Evolutionary conservation across 1,140 invertebrate genomes (phyloP).

Genomic region (Saccostrea echinata): DNA sequence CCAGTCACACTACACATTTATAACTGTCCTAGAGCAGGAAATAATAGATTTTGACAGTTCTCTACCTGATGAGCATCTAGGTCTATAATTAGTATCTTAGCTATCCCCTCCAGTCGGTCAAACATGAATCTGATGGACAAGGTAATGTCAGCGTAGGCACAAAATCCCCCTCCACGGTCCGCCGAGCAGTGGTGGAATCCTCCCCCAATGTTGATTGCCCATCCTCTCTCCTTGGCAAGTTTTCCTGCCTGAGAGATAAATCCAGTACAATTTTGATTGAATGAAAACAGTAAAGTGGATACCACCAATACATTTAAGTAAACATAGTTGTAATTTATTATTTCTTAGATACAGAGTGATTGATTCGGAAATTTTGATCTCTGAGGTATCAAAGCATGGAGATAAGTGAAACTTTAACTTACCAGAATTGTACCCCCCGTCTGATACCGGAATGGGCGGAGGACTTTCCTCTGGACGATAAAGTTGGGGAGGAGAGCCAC

Average conservation of each 20-base stretch:
- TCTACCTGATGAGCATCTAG: constrained; percentile 91
- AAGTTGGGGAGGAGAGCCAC: constrained; percentile 89
- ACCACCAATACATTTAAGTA: too few species aligned
- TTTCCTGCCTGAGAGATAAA: constrained; percentile 84
- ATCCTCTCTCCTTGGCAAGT: constrained; percentile 89
- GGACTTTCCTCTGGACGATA: constrained; percentile 87
- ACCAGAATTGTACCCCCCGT: constrained; percentile 90
- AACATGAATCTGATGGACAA: constrained; percentile 87
- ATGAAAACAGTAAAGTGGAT: too few species aligned
- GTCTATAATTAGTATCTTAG: constrained; percentile 91
- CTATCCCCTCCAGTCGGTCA: constrained; percentile 77
- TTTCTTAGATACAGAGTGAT: too few species aligned
- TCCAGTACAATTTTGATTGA: too few species aligned
- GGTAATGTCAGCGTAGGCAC: constrained; percentile 93
- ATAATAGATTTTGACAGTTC: neutral
- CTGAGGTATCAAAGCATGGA: too few species aligned
- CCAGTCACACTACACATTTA: neutral
- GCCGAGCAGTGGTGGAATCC: constrained; percentile 88
- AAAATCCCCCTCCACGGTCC: constrained; percentile 90
- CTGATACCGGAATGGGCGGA: constrained; percentile 88
- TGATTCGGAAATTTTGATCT: too few species aligned
- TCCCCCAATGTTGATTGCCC: constrained; percentile 94
- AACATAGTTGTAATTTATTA: too few species aligned
- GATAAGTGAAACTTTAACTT: constrained; percentile 51
- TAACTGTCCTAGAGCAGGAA: neutral